Evolutionary conservation across 1,140 invertebrate species (phyloP).

Genomic region (Sycophila sp.): DNA sequence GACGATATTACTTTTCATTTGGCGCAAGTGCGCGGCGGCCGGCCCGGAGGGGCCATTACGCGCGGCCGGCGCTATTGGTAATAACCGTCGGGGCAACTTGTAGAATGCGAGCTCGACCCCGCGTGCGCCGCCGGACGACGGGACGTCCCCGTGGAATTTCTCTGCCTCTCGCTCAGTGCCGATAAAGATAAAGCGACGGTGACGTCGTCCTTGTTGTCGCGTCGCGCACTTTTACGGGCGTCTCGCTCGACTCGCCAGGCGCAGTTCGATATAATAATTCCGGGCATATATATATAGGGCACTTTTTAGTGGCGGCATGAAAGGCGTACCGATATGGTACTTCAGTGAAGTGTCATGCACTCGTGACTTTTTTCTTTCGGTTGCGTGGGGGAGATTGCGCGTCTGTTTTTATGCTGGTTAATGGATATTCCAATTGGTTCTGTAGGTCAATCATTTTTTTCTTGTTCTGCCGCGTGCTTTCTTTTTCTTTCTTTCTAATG

Average conservation of each 20-base stretch:
- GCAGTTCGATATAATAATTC: not conserved
- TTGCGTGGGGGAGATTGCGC: not conserved
- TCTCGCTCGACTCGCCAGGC: not conserved
- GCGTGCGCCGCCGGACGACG: not conserved
- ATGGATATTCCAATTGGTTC: not conserved
- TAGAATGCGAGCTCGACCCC: not conserved
- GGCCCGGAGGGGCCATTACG: conserved; percentile 2
- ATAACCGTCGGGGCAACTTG: conserved; percentile 19
- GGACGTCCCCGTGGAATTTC: conserved; percentile 9
- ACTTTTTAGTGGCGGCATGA: not conserved
- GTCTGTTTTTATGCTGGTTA: not conserved
- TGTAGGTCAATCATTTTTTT: too few species aligned
- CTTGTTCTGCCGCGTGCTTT: too few species aligned
- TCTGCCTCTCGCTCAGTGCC: not conserved
- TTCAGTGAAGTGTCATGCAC: not conserved
- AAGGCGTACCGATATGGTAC: not conserved
- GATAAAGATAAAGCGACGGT: conserved; percentile 1
- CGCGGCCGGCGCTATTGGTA: not conserved
- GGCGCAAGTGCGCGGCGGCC: not conserved
- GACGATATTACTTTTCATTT: conserved; percentile 36
- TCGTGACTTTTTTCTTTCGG: not conserved
- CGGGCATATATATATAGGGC: not conserved
- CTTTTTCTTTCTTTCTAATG: too few species aligned
- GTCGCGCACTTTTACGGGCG: not conserved
- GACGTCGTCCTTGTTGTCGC: not conserved